Evolutionary conservation across 2,888 invertebrate genomes (phyloP), one percentile per base, ranked within the genome.

Genomic region (Aricia artaxerxes): DNA sequence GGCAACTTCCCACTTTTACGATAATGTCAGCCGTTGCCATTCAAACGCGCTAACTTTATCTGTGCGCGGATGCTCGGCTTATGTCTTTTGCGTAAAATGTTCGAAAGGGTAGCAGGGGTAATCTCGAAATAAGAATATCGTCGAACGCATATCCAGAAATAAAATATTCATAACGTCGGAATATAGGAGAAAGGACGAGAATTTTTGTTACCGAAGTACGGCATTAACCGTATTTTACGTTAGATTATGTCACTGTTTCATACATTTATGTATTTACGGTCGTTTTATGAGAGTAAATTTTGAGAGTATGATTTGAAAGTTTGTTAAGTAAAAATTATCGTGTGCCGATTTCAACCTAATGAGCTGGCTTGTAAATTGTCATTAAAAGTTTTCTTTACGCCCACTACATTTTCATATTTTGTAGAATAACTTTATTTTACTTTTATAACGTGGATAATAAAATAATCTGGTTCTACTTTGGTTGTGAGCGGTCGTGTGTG

Each of bases 21-120:
- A 92, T 94, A 94, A 94, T 94, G 93, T 91, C 93, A 92, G 92
- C 92, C 93, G 91, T 94, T 94, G 93, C 93, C 92, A 93, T 94
- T 93, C 93, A 92, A 92, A 93, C 92, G 89, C 91, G 93, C 90
- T 91, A 89, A 94, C 92, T 94, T 94, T 93, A 93, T 92, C 93
- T 92, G 92, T 89, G 90, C 92, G 92, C 92, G 92, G 92, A 90
- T 91, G 90, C 90, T 89, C 84, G 87, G 87, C 87, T 90, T 89
- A 88, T 89, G 89, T 88, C 86, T 88, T 86, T 86, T 84, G 83
- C 84, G 83, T 88, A 86, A 85, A 84, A 85, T 85, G 76, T 76
- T 76, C 49, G 57, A 76, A 76, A 35, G 76, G 76, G 76, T 76
- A 76, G 76, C 76, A 13, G 35, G 76, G 76, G 76, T 57, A 76